Evolutionary conservation across 2,797 vertebrate species (phyloP), one percentile per base, ranked within the genome.

Genomic region (Austrolebias charrua): DNA sequence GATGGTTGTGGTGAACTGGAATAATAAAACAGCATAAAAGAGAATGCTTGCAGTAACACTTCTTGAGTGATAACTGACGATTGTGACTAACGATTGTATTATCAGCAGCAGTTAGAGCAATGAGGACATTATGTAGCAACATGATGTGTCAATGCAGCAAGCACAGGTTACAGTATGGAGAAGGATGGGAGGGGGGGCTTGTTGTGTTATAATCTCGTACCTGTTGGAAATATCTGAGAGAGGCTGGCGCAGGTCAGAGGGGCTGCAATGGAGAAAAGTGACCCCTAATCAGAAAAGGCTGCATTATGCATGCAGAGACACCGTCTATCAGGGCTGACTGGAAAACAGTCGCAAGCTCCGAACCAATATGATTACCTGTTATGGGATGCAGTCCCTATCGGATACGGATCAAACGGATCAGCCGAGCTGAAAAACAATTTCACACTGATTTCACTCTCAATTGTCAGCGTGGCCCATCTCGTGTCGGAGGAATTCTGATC

Each of bases 401-500:
- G 86, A 86, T 91, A 87, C 76, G 91, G 91, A 91, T 92, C 92
- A 86, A 92, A 92, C 67, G 78, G 85, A 89, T 92, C 88, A 88
- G 75, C 78, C 78, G 77, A 91, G 89, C 92, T 93, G 87, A 86
- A 92, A 88, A 90, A 92, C 86, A 88, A 91, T 92, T 91, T 92
- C 86, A 91, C 87, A 90, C 86, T 90, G 87, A 90, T 92, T 93
- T 92, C 88, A 91, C 87, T 86, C 84, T 86, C 86, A 87, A 89
- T 89, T 89, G 86, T 89, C 80, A 88, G 82, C 85, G 63, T 49
- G 70, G 83, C 83, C 80, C 85, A 72, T 86, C 88, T 81, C 78
- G 79, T 90, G 89, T 86, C 73, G 13, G 74, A 83, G 83, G 84
- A 87, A 91, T 90, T 88, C 86, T 90, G 82, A 87, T 90, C 85